A percentile compares a stretch with the other conserved stretches of the same genome.
phyloP scores from a whole-genome alignment of 2,888 invertebrate genomes.

The Carterocephalus palaemon region DNA sequence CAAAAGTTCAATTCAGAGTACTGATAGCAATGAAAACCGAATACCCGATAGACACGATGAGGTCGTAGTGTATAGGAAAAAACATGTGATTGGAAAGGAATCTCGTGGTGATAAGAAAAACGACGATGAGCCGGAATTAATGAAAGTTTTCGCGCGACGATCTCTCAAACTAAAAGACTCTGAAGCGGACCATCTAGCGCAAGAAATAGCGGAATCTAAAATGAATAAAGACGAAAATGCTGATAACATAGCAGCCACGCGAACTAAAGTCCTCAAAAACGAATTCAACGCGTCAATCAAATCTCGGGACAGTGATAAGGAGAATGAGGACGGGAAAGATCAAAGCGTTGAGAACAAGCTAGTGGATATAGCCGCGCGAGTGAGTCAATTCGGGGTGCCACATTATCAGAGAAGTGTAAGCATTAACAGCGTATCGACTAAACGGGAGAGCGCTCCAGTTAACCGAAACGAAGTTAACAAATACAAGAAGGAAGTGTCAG shows the following conservation, averaged over 20 bases:
- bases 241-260: constrained; percentile 41
- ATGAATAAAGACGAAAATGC: constrained; percentile 48
- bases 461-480: constrained; percentile 66
- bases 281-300: constrained; percentile 76
- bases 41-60: constrained; percentile 66
- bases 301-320: constrained; percentile 85
- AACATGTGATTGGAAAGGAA: constrained; percentile 69
- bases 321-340: constrained; percentile 77
- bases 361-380: constrained; percentile 66
- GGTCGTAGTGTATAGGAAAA: constrained; percentile 77
- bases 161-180: constrained; percentile 89
- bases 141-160: constrained; percentile 89
- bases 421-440: constrained; percentile 62
- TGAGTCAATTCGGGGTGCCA: constrained; percentile 66
- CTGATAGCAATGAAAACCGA: constrained; percentile 64
- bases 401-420: constrained; percentile 71
- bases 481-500: constrained; percentile 75
- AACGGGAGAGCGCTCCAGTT: constrained; percentile 66
- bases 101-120: constrained; percentile 66
- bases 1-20: constrained; percentile 71
- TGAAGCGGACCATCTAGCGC: constrained; percentile 80
- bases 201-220: constrained; percentile 71
- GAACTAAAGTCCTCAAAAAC: constrained; percentile 62
- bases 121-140: constrained; percentile 87
- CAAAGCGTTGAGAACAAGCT: constrained; percentile 58